Base-by-base conservation (phyloP, 2,113 vertebrate species). In the Anoura caudifer region DNA sequence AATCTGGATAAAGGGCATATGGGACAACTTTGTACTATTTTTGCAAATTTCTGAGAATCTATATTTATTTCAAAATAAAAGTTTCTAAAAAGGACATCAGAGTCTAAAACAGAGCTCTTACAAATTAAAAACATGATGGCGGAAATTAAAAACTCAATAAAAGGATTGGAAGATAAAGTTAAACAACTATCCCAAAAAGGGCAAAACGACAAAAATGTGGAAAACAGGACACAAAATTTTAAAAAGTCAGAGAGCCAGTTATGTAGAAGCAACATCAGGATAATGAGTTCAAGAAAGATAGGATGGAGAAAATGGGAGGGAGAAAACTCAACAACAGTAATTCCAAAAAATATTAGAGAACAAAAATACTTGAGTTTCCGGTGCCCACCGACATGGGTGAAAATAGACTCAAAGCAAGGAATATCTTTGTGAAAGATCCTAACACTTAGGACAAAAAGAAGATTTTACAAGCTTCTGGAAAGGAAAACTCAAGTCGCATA, bases 31-130 rank as follows among this genome's bases (percentile, higher is more conserved):
- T 63, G 3, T 24, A 65, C 28, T 54, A 41, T 90, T 79, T 93
- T 93, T 83, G 65, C 76, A 73, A 77, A 54, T 82, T 95, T 12
- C 31, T 83, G n/a, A 56, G 86, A 94, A 65, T 73, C 81, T 91
- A 9, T 16, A 76, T 47, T 84, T 88, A 88, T 86, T 69, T 84
- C 22, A 93, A 89, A 91, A 88, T 67, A 63, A 56, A 69, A 52
- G 19, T 61, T 67, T 91, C 91, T 41, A 31, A 28, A 73, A 87
- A 92, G n/a, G 22, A 91, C 1, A 52, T 72, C 19, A 36, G 47
- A 90, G 16, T 43, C n/a, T 70, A 92, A 92, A 96, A 36, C 47
- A 86, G n/a, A 91, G 41, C 61, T 92, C 69, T 86, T 79, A 82
- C 69, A 87, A 89, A 89, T 88, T 79, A 95, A 93, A 91, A 89